phyloP scores from a whole-genome alignment of 2,888 invertebrate genomes.

The Clostera curtula region DNA sequence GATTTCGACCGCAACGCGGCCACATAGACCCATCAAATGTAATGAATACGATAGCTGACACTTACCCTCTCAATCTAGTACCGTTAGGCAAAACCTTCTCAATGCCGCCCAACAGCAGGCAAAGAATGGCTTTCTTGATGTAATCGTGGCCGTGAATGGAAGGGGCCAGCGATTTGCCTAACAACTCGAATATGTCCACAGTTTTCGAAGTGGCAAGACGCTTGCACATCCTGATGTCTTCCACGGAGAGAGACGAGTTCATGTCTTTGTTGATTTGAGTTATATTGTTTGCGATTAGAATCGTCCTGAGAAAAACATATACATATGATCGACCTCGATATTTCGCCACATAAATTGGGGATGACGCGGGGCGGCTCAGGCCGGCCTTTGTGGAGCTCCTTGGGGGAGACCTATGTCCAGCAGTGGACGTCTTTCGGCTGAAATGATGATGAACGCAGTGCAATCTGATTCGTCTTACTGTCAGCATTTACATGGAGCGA shows the following conservation, averaged over 20 bases:
- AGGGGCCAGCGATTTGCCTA: conserved; percentile 95
- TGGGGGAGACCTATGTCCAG: too few relatives aligned
- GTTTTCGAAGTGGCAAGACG: conserved; percentile 81
- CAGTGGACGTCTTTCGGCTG: too few relatives aligned
- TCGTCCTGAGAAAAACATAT: conserved; percentile 79
- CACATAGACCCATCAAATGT: not conserved
- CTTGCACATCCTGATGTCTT: conserved; percentile 93
- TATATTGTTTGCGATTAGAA: conserved; percentile 95
- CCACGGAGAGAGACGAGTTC: conserved; percentile 82
- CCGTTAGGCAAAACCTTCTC: conserved; percentile 96
- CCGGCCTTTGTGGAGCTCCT: too few relatives aligned
- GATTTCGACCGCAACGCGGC: not conserved
- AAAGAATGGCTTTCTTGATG: conserved; percentile 96
- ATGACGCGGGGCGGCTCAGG: too few relatives aligned
- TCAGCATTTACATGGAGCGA: too few relatives aligned
- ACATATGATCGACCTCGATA: too few relatives aligned
- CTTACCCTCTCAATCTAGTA: conserved; percentile 89
- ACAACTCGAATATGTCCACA: conserved; percentile 89
- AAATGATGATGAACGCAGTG: too few relatives aligned
- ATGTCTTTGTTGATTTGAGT: conserved; percentile 92
- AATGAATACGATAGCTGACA: not conserved
- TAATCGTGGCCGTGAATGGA: conserved; percentile 98
- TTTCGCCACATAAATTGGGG: too few relatives aligned
- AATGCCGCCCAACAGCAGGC: conserved; percentile 94
- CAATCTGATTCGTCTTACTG: too few relatives aligned